A percentile compares a stretch with the other conserved stretches of the same genome.
Conservation (phyloP, 2,888 invertebrate genomes). For the Lissocephala sabroskyi region DNA sequence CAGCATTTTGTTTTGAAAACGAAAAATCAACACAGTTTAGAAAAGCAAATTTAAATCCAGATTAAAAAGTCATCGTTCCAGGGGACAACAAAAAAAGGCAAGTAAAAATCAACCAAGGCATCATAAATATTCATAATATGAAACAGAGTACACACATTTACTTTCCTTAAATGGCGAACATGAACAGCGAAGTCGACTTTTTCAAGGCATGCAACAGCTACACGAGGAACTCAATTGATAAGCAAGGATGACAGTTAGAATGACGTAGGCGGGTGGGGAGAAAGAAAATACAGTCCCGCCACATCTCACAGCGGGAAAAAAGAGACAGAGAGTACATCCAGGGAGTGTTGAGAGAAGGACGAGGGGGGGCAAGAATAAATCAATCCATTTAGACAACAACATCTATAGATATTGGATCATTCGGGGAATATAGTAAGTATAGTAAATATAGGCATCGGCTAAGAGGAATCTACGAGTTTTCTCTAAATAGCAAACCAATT, state of each 20-base stretch:
- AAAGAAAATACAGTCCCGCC: conserved; percentile 18
- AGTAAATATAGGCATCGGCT: conserved; percentile 21
- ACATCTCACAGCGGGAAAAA: no score
- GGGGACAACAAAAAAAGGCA: no score
- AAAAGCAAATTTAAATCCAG: no score
- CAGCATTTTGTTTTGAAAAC: no score
- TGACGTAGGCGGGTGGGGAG: no score
- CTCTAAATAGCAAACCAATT: conserved; percentile 56
- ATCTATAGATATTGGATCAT: conserved; percentile 47
- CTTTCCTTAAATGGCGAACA: conserved; percentile 17
- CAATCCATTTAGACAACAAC: conserved; percentile 32
- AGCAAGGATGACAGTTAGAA: no score
- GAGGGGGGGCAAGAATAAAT: not conserved
- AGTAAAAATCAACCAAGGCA: conserved; percentile 2
- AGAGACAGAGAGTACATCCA: conserved; percentile 16
- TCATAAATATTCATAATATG: conserved; percentile 26
- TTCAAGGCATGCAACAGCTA: no score
- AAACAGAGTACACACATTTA: conserved; percentile 64
- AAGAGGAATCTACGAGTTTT: conserved; percentile 30
- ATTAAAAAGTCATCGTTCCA: conserved; percentile 3
- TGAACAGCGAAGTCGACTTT: not conserved
- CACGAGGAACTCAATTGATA: conserved; percentile 1
- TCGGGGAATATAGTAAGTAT: conserved; percentile 10
- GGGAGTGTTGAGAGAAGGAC: no score
- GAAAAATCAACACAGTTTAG: not conserved